phyloP scores from a whole-genome alignment of 2,113 vertebrate genomes.

The Puntigrus tetrazona region DNA sequence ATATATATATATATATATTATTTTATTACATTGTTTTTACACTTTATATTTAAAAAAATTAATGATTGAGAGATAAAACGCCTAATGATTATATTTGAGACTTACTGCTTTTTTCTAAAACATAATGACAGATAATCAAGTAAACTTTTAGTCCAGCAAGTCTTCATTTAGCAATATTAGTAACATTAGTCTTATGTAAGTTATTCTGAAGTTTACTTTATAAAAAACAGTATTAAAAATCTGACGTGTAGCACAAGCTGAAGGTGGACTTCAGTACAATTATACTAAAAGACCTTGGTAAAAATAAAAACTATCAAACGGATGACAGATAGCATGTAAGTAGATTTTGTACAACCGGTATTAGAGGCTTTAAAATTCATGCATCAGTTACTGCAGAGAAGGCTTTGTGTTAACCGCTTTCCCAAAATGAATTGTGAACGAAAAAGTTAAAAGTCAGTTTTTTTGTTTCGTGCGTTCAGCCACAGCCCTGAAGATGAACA shows the following conservation, averaged over 20 bases:
- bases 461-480: constrained; percentile 68
- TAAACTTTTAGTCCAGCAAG: background rate
- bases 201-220: too few species aligned
- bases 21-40: too few species aligned
- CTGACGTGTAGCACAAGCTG: too few species aligned
- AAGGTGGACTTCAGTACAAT: too few species aligned
- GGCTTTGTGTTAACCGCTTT: background rate
- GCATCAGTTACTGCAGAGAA: background rate
- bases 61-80: too few species aligned
- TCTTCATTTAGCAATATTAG: background rate
- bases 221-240: too few species aligned
- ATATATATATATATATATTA: too few species aligned
- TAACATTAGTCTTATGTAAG: too few species aligned
- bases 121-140: background rate
- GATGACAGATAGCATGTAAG: background rate
- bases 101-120: too few species aligned
- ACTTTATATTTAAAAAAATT: too few species aligned
- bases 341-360: background rate
- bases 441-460: background rate
- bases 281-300: too few species aligned
- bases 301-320: background rate
- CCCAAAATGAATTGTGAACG: background rate
- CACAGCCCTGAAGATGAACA: constrained; percentile 94
- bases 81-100: too few species aligned
- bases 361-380: background rate